Evolutionary conservation across 2,888 invertebrate species (phyloP).

Genomic region (Cenopis cana): DNA sequence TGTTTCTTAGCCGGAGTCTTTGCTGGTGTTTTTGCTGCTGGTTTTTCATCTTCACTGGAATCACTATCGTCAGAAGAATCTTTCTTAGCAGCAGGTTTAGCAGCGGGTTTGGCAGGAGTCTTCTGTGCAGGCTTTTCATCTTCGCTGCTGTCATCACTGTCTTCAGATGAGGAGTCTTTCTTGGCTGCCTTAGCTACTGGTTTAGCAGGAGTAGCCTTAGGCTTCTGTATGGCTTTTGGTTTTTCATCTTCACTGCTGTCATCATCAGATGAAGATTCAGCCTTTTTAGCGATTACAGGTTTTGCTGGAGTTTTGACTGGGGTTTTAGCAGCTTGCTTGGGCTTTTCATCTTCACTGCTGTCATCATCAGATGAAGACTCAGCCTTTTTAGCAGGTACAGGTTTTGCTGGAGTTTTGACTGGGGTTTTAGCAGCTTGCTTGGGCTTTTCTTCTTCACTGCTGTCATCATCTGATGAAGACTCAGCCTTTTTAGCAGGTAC

Average conservation of each 20-base stretch:
- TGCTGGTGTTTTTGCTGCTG: slow-evolving; percentile 56
- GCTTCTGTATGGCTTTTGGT: slow-evolving; percentile 50
- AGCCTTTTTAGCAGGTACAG: slow-evolving; percentile 51
- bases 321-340: slow-evolving; percentile 45
- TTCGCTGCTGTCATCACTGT: slow-evolving; percentile 58
- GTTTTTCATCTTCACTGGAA: slow-evolving; percentile 55
- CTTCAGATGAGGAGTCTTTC: slow-evolving; percentile 64
- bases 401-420: slow-evolving; percentile 49
- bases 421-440: slow-evolving; percentile 51
- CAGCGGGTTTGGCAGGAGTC: slow-evolving; percentile 51
- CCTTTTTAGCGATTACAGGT: slow-evolving; percentile 51
- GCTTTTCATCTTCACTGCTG: slow-evolving; percentile 54
- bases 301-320: slow-evolving; percentile 46
- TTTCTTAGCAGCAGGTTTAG: slow-evolving; percentile 48
- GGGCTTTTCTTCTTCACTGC: slow-evolving; percentile 71
- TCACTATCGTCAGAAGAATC: slow-evolving; percentile 54
- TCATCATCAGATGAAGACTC: slow-evolving; percentile 60
- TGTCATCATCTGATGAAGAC: slow-evolving; percentile 67
- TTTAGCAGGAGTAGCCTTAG: slow-evolving; percentile 50
- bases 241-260: slow-evolving; percentile 71
- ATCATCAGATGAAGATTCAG: slow-evolving; percentile 67
- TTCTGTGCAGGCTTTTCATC: slow-evolving; percentile 54
- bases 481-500: slow-evolving; percentile 62
- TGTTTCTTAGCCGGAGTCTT: slow-evolving; percentile 50
- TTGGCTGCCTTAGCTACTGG: slow-evolving; percentile 53